A percentile compares a stretch with the other conserved stretches of the same genome.
Conservation (phyloP, 2,113 vertebrate species). For the Ctenodactylus gundi region DNA sequence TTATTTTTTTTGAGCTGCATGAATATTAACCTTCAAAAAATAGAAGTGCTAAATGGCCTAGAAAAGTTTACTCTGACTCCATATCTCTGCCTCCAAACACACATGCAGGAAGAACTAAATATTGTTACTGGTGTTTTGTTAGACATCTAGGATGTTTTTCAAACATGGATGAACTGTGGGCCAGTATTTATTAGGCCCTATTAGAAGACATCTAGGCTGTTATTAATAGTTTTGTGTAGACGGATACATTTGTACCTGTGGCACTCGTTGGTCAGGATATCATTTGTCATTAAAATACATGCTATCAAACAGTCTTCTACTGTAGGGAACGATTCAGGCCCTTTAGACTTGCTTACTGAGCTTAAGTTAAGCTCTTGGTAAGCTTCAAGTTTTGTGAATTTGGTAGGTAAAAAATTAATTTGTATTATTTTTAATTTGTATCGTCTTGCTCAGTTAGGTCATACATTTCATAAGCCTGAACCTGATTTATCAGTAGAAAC, state of each 20-base stretch:
- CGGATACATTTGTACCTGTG: not conserved
- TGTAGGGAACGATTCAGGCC: not conserved
- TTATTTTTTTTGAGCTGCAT: not conserved
- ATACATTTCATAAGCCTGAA: not conserved
- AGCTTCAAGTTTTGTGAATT: no score
- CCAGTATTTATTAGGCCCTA: not conserved
- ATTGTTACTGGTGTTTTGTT: not conserved
- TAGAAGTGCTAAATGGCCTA: not conserved
- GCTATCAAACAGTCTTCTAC: not conserved
- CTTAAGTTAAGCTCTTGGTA: no score
- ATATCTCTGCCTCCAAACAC: fast-evolving
- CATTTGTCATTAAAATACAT: not conserved
- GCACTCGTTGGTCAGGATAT: not conserved
- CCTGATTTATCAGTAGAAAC: not conserved
- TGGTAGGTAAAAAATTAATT: not conserved
- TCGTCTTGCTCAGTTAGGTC: not conserved
- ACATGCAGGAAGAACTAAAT: not conserved
- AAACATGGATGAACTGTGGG: not conserved
- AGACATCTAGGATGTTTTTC: not conserved
- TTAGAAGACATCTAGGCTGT: not conserved
- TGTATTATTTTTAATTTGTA: constrained; percentile 3
- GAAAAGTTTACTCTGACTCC: not conserved
- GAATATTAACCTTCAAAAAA: not conserved
- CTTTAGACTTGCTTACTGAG: no score
- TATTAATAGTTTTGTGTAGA: not conserved